Base-by-base conservation (phyloP, 2,113 vertebrate genomes). In the Centropus unirufus region DNA sequence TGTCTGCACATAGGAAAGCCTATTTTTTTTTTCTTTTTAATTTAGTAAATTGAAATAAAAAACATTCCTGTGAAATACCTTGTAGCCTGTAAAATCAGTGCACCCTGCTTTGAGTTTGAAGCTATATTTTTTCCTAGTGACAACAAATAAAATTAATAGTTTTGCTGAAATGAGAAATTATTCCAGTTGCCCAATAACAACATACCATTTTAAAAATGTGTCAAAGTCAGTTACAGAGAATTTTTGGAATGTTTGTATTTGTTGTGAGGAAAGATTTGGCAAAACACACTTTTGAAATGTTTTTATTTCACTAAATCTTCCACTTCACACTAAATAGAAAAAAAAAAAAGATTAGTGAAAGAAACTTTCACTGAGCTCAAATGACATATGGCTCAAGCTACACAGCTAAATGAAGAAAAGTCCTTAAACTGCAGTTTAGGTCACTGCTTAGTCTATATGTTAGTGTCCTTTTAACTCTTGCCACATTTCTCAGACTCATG, bases 191-290 rank as follows among this genome's bases (percentile, higher is more conserved):
- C 72, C 92, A 58, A 40, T 57, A 44, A 57, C 36, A 95, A 81
- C 24, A 68, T 29, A 75, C 61, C n/a, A 84, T 84, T 93, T 67
- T 26, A 4, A 91, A 93, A 94, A 72, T 49, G 80, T 92, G 92
- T 87, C 85, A 93, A 73, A 94, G 24, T 49, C 62, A 64, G 44
- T 93, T 49, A 72, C 8, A 9, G 47, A 55, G 73, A 94, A 93
- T 89, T 93, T 93, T 92, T 64, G 58, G 77, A 95, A 92, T 95
- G 77, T 94, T 95, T 95, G 64, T 26, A 29, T 91, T 91, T 79
- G 49, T 73, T 59, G 54, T 59, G 54, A 61, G 64, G 66, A 72
- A 93, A 87, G 74, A 73, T 75, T 93, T 89, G 66, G 61, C 18
- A 91, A 95, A 96, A 88, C 0, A 4, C 6, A 18, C 81, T 93